phyloP scores from a whole-genome alignment of 2,797 vertebrate species.

The Loris lydekkerianus region DNA sequence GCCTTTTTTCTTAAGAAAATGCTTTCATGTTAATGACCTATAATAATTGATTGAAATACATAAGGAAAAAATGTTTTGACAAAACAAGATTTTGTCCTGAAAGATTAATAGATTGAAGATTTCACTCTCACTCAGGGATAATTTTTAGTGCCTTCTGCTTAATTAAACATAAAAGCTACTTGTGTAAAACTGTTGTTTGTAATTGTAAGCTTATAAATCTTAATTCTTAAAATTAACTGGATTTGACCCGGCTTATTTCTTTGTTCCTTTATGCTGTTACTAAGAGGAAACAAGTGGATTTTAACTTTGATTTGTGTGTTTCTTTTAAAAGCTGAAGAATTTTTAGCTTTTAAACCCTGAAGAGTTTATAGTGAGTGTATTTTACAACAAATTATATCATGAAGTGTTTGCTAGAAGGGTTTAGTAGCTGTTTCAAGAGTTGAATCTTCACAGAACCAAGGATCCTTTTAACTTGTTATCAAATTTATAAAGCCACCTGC shows the following conservation, averaged over 20 bases:
- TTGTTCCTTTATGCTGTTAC: slow-evolving; percentile 37
- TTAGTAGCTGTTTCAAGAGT: slow-evolving; percentile 47
- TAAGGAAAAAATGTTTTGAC: slow-evolving; percentile 69
- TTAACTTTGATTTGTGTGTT: slow-evolving; percentile 73
- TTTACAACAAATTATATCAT: slow-evolving; percentile 54
- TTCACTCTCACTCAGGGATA: slow-evolving; percentile 61
- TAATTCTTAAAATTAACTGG: slow-evolving; percentile 68
- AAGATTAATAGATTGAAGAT: slow-evolving; percentile 58
- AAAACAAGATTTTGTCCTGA: slow-evolving; percentile 72
- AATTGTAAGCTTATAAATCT: slow-evolving; percentile 56
- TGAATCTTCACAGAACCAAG: slow-evolving; percentile 54
- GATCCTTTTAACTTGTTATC: slow-evolving; percentile 71
- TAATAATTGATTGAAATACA: slow-evolving; percentile 73
- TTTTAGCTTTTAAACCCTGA: slow-evolving; percentile 65
- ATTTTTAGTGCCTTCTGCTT: slow-evolving; percentile 79
- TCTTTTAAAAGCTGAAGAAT: slow-evolving; percentile 62
- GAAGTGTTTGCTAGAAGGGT: slow-evolving; percentile 10
- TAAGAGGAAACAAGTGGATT: slow-evolving; percentile 68
- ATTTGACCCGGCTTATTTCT: slow-evolving; percentile 61
- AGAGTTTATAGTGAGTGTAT: slow-evolving; percentile 70
- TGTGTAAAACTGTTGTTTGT: slow-evolving; percentile 58
- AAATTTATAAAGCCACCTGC: slow-evolving; percentile 63
- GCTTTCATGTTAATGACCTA: slow-evolving; percentile 68
- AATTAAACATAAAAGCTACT: slow-evolving; percentile 81
- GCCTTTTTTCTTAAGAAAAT: slow-evolving; percentile 33